Evolutionary conservation across 2,888 invertebrate species (phyloP), one percentile per base, ranked within the genome.

Genomic region (Caenorhabditis sp.): DNA sequence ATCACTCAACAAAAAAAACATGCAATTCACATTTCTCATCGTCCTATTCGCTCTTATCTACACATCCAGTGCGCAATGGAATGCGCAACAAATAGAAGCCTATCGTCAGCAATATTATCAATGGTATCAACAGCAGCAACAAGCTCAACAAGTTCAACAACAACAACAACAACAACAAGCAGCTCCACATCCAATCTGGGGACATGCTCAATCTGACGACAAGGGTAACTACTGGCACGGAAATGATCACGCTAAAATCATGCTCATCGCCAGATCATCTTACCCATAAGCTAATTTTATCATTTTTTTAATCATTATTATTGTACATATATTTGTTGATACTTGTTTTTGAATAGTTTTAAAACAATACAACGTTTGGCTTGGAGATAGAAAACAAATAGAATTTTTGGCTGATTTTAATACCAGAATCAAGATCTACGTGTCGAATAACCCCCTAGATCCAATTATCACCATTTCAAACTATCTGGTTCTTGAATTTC

Each of bases 51-150:
- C 14, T 14, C 17, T 43, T 43, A 14, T 43, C 17, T 43, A 43
- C 17, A 10, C 14, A 10, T 3, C 2, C 3, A 10, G 3, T 17
- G 14, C 12, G 14, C 12, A 43, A 17, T 71, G 71, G 67, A 61
- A 63, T 27, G 50, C 71, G 8, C 67, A 71, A 27, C 67, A 71
- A 53, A 14, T 71, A 23, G 71, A 54, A 12, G 71, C 53, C 4
- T 71, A 67, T 31, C 67, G 67, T 8, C 71, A 71, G 12, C 71
- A 71, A 52, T 71, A 71, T 38, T 71, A 67, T 58, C 56, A 71
- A 14, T 71, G 71, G 71, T 71, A 20, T 43, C 43, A 43, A 26
- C n/a, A 23, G 31, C 43, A 43, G 17, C 43, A 43, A 65, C 65
- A 59, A 59, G 62, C 66, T 27, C 65, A 70, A 23, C 21, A n/a